These are phyloP conservation scores for Eriocheir sinensis DNA, from an alignment of 1,140 invertebrate species.

Conservation along the genomic window DNA sequence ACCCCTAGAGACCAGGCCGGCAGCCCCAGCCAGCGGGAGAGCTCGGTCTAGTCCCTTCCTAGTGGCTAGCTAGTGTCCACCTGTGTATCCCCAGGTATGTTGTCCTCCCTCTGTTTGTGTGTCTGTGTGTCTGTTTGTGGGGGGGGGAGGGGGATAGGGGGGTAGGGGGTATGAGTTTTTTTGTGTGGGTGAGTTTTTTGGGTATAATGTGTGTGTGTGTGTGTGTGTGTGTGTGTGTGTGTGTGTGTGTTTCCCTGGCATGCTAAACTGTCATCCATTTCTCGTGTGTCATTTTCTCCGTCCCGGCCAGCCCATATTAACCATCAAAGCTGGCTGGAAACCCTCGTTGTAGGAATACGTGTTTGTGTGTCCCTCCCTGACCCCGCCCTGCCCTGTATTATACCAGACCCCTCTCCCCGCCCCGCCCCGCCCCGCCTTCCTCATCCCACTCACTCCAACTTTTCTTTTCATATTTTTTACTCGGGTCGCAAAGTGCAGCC, in stretches of 20 bases:
- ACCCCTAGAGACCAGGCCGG: slow-evolving; percentile 57
- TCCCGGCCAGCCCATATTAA: background rate
- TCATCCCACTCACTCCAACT: background rate
- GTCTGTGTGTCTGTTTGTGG: slow-evolving; percentile 25
- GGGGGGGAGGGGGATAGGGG: background rate
- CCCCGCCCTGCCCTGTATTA: background rate
- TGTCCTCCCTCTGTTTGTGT: background rate
- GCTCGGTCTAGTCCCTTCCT: slow-evolving; percentile 67
- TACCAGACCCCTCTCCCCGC: background rate
- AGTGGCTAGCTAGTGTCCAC: slow-evolving; percentile 57
- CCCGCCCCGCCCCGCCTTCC: background rate
- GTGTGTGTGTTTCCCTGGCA: background rate
- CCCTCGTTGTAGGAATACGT: background rate
- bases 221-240: background rate
- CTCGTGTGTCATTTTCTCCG: background rate
- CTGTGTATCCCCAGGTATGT: slow-evolving; percentile 50
- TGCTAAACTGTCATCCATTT: background rate
- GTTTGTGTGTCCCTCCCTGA: background rate
- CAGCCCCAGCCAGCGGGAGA: slow-evolving; percentile 69
- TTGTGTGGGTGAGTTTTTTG: background rate
- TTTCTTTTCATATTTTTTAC: background rate
- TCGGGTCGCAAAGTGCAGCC: too few relatives aligned
- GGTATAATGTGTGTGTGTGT: too few relatives aligned
- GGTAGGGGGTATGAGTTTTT: background rate
- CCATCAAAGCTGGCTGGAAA: background rate